Percentiles rank a stretch among this genome's conserved stretches.
phyloP scores from a whole-genome alignment of 1,140 invertebrate species.

The Littorina saxatilis region DNA sequence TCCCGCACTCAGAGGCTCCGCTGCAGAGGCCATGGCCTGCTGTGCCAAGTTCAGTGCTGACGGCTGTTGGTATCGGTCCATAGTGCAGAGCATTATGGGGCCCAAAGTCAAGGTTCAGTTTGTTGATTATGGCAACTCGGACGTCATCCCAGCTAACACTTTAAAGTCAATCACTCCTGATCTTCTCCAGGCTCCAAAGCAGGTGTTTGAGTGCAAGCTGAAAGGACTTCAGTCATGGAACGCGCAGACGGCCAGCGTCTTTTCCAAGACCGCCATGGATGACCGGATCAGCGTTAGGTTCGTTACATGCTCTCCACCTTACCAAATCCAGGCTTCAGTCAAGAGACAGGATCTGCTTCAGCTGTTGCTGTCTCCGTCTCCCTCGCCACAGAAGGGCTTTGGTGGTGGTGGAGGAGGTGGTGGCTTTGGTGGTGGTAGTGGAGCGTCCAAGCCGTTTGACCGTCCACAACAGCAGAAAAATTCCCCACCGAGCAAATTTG shows the following conservation, averaged over 20 bases:
- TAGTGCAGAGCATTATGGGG: slow-evolving; percentile 78
- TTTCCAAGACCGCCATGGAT: slow-evolving; percentile 42
- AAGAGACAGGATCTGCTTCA: slow-evolving; percentile 45
- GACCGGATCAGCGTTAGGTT: slow-evolving; percentile 49
- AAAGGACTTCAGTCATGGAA: slow-evolving; percentile 38
- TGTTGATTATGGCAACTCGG: slow-evolving; percentile 60
- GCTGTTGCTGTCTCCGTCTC: slow-evolving; percentile 44
- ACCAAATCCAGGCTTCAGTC: slow-evolving; percentile 44
- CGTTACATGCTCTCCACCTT: slow-evolving; percentile 31
- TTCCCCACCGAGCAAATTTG: not conserved
- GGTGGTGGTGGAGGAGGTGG: no score
- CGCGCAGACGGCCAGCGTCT: slow-evolving; percentile 33
- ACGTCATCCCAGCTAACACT: slow-evolving; percentile 37
- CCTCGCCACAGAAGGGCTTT: slow-evolving; percentile 49
- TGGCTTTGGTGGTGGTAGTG: slow-evolving; percentile 43
- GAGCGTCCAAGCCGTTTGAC: not conserved
- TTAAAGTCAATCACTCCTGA: slow-evolving; percentile 42
- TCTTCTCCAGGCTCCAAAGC: slow-evolving; percentile 38
- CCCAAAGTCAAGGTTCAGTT: slow-evolving; percentile 83
- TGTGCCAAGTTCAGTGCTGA: slow-evolving; percentile 84
- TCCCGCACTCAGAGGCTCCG: slow-evolving; percentile 2
- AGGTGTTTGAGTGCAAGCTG: slow-evolving; percentile 51
- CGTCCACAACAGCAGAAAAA: no score
- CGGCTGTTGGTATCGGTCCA: slow-evolving; percentile 86
- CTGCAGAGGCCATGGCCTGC: slow-evolving; percentile 43